phyloP scores from a whole-genome alignment of 2,888 invertebrate genomes.

The Heliconius charithonia region DNA sequence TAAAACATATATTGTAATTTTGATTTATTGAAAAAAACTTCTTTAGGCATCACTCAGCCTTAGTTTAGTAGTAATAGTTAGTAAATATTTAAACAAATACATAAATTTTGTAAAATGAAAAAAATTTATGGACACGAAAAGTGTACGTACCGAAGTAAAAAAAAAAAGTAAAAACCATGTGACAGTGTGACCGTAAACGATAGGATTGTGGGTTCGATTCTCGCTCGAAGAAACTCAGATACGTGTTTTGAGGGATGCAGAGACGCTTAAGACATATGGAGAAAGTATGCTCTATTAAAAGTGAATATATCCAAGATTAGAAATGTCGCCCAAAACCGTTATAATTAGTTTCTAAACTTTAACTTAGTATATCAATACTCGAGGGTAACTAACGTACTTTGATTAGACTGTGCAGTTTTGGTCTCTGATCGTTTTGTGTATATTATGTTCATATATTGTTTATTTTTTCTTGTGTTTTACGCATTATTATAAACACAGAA shows the following conservation, averaged over 20 bases:
- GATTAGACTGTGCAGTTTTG: conserved; percentile 2
- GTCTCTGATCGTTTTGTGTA: neutral
- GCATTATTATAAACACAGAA: too few species aligned
- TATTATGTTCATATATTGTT: neutral
- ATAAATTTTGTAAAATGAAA: too few species aligned
- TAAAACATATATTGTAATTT: too few species aligned
- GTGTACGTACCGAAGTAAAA: too few species aligned
- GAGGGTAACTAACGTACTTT: conserved; percentile 6
- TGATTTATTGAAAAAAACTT: too few species aligned
- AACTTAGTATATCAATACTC: conserved; percentile 14
- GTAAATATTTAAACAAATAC: too few species aligned
- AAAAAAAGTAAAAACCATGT: neutral
- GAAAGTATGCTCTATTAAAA: too few species aligned
- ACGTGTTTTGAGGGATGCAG: too few species aligned
- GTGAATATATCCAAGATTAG: neutral
- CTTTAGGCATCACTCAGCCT: too few species aligned
- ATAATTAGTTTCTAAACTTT: conserved; percentile 19
- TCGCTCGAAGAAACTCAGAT: neutral
- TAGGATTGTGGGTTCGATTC: neutral
- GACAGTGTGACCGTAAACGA: neutral
- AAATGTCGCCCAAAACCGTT: neutral
- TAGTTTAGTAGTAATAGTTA: too few species aligned
- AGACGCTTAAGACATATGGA: too few species aligned
- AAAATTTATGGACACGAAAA: too few species aligned
- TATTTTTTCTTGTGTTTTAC: neutral